A percentile compares a stretch with the other conserved stretches of the same genome.
phyloP scores from a whole-genome alignment of 2,113 vertebrate species.

The Thryonomys swinderianus region DNA sequence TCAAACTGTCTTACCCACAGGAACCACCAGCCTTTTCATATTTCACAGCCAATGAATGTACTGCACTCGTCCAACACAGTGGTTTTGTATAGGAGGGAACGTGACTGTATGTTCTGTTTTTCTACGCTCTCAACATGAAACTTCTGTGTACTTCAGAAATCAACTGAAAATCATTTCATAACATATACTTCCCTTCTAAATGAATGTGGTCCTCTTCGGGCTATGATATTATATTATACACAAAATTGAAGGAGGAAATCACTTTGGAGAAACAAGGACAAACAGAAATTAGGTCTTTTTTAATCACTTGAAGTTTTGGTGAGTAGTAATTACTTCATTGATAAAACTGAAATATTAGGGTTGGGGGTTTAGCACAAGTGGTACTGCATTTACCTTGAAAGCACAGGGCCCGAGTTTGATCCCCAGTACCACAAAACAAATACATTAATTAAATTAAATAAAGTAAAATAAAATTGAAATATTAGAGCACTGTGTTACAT shows the following conservation, averaged over 20 bases:
- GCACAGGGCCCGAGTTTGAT: too few relatives aligned
- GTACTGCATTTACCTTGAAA: too few relatives aligned
- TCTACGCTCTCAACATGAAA: not conserved
- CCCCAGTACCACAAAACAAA: too few relatives aligned
- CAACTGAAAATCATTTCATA: not conserved
- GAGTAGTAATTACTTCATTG: not conserved
- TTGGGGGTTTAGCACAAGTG: too few relatives aligned
- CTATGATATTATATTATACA: not conserved
- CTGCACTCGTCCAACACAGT: not conserved
- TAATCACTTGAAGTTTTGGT: not conserved
- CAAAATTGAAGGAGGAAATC: not conserved
- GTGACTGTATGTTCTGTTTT: not conserved
- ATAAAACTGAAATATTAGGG: not conserved
- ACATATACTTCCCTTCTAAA: not conserved
- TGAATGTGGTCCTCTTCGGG: not conserved
- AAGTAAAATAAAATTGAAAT: not conserved
- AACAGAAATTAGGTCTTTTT: not conserved
- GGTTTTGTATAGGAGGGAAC: not conserved
- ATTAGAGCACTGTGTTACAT: not conserved
- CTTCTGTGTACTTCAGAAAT: not conserved
- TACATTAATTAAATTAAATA: too few relatives aligned
- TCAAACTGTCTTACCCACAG: too few relatives aligned
- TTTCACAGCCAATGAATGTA: too few relatives aligned
- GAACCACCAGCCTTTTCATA: too few relatives aligned
- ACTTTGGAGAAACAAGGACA: constrained; percentile 18